Evolutionary conservation across 2,888 invertebrate genomes (phyloP).

Genomic region (Hirtodrosophila trivittata): DNA sequence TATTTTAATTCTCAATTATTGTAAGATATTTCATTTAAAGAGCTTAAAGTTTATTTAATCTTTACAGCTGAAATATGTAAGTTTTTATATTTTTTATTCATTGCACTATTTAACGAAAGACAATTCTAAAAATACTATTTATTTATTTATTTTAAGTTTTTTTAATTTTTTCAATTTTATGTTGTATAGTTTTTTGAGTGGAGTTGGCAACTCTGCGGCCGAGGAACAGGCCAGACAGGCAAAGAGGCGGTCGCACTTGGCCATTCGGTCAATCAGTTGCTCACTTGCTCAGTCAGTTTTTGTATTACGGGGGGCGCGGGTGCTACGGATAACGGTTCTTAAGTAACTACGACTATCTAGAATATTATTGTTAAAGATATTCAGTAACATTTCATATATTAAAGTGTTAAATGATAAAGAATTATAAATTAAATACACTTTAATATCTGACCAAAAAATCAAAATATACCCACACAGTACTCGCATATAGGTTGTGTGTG

Average conservation of each 20-base stretch:
- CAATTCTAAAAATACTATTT: not conserved
- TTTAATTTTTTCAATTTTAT: not conserved
- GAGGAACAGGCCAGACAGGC: not conserved
- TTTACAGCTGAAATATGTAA: too few relatives aligned
- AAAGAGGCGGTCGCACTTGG: constrained; percentile 15
- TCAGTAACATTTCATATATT: not conserved
- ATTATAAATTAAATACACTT: constrained; percentile 13
- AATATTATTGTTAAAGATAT: constrained; percentile 8
- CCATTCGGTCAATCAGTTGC: constrained; percentile 16
- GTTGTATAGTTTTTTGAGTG: not conserved
- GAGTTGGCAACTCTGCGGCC: constrained; percentile 24
- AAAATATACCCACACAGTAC: constrained; percentile 11
- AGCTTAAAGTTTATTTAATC: too few relatives aligned
- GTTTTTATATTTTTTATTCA: too few relatives aligned
- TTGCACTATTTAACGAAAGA: too few relatives aligned
- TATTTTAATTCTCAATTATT: too few relatives aligned
- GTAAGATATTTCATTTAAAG: too few relatives aligned
- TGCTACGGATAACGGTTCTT: constrained; percentile 23
- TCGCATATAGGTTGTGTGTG: constrained; percentile 4
- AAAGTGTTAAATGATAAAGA: constrained; percentile 13
- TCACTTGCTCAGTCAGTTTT: constrained; percentile 25
- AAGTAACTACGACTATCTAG: constrained; percentile 14
- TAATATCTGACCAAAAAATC: constrained; percentile 6
- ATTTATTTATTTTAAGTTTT: not conserved
- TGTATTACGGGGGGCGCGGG: constrained; percentile 29